Percentiles rank a stretch among this genome's conserved stretches.
These are phyloP conservation scores for Ips typographus DNA, from an alignment of 1,140 invertebrate species.

Conservation along the genomic window DNA sequence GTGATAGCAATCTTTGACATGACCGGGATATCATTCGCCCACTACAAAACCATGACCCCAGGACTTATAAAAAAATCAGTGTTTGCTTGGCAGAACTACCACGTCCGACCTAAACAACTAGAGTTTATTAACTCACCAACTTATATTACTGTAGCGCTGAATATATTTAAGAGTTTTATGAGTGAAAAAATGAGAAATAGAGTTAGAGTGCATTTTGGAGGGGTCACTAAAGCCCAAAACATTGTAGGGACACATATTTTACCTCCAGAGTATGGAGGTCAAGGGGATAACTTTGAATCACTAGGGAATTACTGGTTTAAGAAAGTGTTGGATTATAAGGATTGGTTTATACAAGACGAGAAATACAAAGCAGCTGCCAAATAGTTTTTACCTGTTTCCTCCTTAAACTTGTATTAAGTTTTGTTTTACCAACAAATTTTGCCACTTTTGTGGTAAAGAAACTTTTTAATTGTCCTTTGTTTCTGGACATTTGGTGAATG, in stretches of 20 bases:
- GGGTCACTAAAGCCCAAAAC: slow-evolving; percentile 50
- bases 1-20: slow-evolving; percentile 64
- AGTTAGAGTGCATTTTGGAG: slow-evolving; percentile 57
- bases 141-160: slow-evolving; percentile 68
- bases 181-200: slow-evolving; percentile 64
- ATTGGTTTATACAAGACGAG: slow-evolving; percentile 62
- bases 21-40: slow-evolving; percentile 58
- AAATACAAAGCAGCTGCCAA: slow-evolving; percentile 53
- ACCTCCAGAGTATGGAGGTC: slow-evolving; percentile 64
- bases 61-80: slow-evolving; percentile 60
- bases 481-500: too few species aligned
- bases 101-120: slow-evolving; percentile 65
- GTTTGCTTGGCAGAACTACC: slow-evolving; percentile 70
- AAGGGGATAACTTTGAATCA: slow-evolving; percentile 54
- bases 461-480: too few species aligned
- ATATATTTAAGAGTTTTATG: slow-evolving; percentile 72
- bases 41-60: slow-evolving; percentile 62
- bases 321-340: slow-evolving; percentile 52
- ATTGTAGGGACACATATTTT: slow-evolving; percentile 56
- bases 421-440: too few species aligned
- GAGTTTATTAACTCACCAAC: slow-evolving; percentile 71
- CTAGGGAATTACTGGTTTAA: slow-evolving; percentile 61
- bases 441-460: too few species aligned
- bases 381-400: too few species aligned
- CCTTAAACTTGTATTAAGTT: too few species aligned